Conservation (phyloP, 2,797 vertebrate species). For the Eurystomus glaucurus region DNA sequence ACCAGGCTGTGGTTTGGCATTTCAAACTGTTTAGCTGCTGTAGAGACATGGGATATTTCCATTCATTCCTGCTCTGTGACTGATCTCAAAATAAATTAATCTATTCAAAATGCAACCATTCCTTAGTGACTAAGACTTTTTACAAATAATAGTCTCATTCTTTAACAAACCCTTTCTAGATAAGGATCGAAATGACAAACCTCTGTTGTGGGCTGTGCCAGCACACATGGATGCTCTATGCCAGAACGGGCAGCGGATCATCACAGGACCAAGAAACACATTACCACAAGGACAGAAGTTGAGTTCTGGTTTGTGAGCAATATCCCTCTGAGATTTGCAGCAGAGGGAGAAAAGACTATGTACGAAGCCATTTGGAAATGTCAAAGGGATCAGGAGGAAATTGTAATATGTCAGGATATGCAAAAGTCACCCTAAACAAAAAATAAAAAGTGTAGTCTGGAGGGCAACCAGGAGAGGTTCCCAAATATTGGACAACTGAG, state of each 20-base stretch:
- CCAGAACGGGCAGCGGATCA: neutral
- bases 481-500: neutral
- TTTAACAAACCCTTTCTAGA: neutral
- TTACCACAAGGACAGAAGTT: neutral
- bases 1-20: slow-evolving; percentile 1
- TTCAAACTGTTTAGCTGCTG: neutral
- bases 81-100: neutral
- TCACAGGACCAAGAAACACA: neutral
- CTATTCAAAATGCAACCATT: neutral
- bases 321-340: neutral
- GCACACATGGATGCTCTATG: neutral
- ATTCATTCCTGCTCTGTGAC: neutral
- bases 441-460: neutral
- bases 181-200: neutral
- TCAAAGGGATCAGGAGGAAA: neutral
- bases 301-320: neutral
- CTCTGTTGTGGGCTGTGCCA: neutral
- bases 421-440: neutral
- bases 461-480: neutral
- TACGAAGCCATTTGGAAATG: neutral
- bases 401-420: neutral
- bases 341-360: neutral
- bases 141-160: neutral
- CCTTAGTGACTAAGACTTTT: neutral
- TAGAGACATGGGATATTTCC: neutral